Evolutionary conservation across 1,140 invertebrate species (phyloP), one percentile per base, ranked within the genome.

Genomic region (Metopolophium dirhodum): DNA sequence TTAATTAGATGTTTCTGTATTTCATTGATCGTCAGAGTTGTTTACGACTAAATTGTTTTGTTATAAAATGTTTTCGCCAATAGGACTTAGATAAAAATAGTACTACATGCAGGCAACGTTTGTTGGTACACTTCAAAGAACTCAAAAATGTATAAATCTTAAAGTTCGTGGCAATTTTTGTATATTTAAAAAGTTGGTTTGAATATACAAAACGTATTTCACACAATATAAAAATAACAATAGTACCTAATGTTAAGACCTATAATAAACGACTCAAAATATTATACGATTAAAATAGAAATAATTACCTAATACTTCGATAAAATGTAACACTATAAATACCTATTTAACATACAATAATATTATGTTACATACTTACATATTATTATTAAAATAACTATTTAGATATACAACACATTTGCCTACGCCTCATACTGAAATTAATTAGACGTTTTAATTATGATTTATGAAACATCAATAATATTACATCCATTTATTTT

Each of bases 121-220:
- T 45, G 41, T 86, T 30, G 23, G 41, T 86, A 88, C 47, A 23
- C n/a, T 87, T 87, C 47, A 49, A 49, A 49, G 86, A 88, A 9
- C 47, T 51, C 26, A 35, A 51, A 35, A 35, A 35, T 87, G 86
- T 87, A 49, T 49, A n/a, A 8, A 49, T 35, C 51, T 88, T 88
- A 54, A 88, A 88, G 49, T 49, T 51, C 49, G 35, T 88, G 23
- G 49, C 49, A 88, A 88, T 88, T 51, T 88, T 88, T 23, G n/a
- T 88, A 9, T 88, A 51, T 88, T 88, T 88, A 8, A 51, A 41
- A 35, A 35, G 3, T 88, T 35, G 2, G n/a, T 54, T 35, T 35
- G 87, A 37, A 35, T 88, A 23, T 88, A 51, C 2, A 88, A 54
- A 88, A 88, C n/a, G n/a, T 54, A 85, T 23, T 9, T n/a, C 11